Evolutionary conservation across 2,113 vertebrate species (phyloP), one percentile per base, ranked within the genome.

Genomic region (Chaetorhynchus papuensis): DNA sequence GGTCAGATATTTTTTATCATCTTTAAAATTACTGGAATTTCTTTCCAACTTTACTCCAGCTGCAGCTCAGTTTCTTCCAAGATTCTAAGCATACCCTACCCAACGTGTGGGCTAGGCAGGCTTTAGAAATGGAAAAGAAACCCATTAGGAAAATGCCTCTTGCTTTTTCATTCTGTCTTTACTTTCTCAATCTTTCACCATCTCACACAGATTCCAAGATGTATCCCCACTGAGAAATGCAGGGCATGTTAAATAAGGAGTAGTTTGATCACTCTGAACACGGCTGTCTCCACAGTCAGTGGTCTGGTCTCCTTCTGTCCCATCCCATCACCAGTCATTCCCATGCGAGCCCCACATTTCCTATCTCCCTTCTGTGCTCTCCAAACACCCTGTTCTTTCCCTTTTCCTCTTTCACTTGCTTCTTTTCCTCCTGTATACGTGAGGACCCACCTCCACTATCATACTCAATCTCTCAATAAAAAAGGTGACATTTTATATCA

Each of bases 151-250:
- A 92, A 76, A 24, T 80, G 39, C 20, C 26, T 85, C 49, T 94
- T 60, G 27, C 41, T 79, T 92, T 94, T 95, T 76, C 49, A 53
- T 79, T 90, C 52, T 82, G 35, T 81, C 64, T 35, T 87, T 87
- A 42, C n/a, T 64, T 87, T 93, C 76, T 42, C 50, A 86, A 1
- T 65, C 28, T 72, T 80, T 61, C 31, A 39, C 17, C 65, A 56
- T 60, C 53, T 42, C 76, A 92, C 45, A 60, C 16, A 31, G 27
- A 81, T 56, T 82, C 26, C 59, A 74, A 65, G n/a, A 53, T 77
- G 45, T 37, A 65, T 53, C 69, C 24, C 45, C 59, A 45, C 27
- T 30, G 42, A 94, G 70, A 85, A 90, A 90, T 49, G 61, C 39
- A 41, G 30, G 30, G 28, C 35, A 71, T 1, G 1, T 61, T 79